These are phyloP conservation scores for Rambutsinella grinnellia DNA, from an alignment of 2,888 invertebrate genomes.

Conservation along the genomic window DNA sequence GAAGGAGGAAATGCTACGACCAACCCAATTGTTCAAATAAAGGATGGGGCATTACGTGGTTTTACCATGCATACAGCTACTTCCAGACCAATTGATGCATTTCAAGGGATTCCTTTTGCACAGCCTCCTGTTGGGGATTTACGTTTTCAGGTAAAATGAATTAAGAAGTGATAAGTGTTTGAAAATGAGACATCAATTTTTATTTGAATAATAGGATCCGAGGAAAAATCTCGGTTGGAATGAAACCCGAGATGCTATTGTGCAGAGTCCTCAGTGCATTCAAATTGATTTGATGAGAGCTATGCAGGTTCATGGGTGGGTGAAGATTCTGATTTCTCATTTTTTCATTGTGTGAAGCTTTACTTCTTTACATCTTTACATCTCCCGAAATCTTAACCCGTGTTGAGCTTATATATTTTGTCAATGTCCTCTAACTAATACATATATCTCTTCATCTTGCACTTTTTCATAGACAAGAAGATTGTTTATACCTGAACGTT, in stretches of 20 bases:
- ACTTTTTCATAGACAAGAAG: conserved; percentile 57
- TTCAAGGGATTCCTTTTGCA: conserved; percentile 91
- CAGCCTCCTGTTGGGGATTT: conserved; percentile 86
- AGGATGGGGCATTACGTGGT: conserved; percentile 57
- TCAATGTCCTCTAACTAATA: too few species aligned
- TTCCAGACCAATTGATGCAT: conserved; percentile 83
- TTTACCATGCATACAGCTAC: conserved; percentile 55
- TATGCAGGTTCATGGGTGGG: conserved; percentile 44
- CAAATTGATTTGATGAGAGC: conserved; percentile 57
- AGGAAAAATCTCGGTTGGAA: conserved; percentile 55
- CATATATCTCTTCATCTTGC: too few species aligned
- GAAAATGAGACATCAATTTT: not conserved
- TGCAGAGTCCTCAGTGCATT: conserved; percentile 55
- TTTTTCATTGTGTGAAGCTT: too few species aligned
- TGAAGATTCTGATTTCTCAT: too few species aligned
- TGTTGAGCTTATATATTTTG: too few species aligned
- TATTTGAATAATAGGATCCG: conserved; percentile 47
- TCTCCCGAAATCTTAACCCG: too few species aligned
- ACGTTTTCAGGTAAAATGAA: conserved; percentile 76
- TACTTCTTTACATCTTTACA: too few species aligned
- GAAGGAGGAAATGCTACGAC: too few species aligned
- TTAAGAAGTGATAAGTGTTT: too few species aligned
- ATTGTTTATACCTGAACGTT: conserved; percentile 62
- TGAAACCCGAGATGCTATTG: conserved; percentile 56
- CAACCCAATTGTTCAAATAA: conserved; percentile 48